phyloP scores from a whole-genome alignment of 2,797 vertebrate species.

The Cephalopachus bancanus region DNA sequence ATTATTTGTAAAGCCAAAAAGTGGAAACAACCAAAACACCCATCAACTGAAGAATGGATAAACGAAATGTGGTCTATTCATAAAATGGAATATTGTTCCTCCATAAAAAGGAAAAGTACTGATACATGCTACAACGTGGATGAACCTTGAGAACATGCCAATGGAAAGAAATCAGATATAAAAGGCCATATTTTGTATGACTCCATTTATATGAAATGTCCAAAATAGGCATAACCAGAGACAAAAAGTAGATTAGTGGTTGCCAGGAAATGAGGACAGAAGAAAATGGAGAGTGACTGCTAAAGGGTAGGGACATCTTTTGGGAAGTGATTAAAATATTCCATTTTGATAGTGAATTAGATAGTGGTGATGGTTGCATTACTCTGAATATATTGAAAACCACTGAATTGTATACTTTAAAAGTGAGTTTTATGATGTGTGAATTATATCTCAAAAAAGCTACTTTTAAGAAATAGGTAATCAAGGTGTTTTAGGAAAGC shows the following conservation, averaged over 20 bases:
- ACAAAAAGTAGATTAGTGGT: constrained; percentile 10
- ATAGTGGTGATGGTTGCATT: neutral
- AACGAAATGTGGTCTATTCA: neutral
- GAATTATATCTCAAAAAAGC: constrained; percentile 61
- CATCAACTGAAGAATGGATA: constrained; percentile 19
- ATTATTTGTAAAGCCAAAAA: constrained; percentile 38
- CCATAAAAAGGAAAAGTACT: constrained; percentile 33
- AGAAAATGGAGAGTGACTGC: neutral
- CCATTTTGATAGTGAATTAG: neutral
- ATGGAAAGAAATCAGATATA: constrained; percentile 45
- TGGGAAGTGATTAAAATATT: neutral
- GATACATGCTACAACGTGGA: neutral
- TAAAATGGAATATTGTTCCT: neutral
- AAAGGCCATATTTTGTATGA: constrained; percentile 39
- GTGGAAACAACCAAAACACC: constrained; percentile 29
- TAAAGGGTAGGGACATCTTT: neutral
- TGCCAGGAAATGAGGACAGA: neutral
- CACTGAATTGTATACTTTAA: constrained; percentile 17
- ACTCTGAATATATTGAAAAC: constrained; percentile 41
- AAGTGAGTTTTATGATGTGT: constrained; percentile 29
- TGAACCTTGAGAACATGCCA: constrained; percentile 27
- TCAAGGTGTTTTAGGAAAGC: constrained; percentile 32
- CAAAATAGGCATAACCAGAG: constrained; percentile 28
- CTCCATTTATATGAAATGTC: constrained; percentile 47
- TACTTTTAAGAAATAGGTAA: constrained; percentile 63